Conservation (phyloP, 2,888 invertebrate genomes). For the Dorcus parallelipipedus region DNA sequence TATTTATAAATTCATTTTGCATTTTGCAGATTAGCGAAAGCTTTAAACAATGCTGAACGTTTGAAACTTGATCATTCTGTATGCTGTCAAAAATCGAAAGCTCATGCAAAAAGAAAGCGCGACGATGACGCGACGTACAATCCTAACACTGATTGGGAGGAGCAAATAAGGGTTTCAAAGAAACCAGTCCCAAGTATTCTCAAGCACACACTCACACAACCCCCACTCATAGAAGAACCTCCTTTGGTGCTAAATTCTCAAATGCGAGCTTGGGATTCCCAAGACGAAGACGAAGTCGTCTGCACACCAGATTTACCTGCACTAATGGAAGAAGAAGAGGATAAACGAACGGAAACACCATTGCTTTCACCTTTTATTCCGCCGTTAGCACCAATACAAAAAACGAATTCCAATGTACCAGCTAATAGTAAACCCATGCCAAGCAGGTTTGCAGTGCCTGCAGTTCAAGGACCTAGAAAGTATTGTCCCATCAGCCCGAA, state of each 20-base stretch:
- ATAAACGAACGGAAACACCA: too few species aligned
- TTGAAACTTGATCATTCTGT: conserved; percentile 35
- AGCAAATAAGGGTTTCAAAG: conserved; percentile 27
- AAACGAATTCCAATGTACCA: neutral
- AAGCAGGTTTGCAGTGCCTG: neutral
- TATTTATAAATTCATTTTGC: neutral
- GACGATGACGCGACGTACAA: conserved; percentile 19
- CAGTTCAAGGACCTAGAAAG: conserved; percentile 2
- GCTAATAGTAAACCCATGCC: neutral
- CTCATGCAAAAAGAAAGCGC: conserved; percentile 24
- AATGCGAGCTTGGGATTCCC: conserved; percentile 8
- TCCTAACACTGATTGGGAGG: conserved; percentile 19
- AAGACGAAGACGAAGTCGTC: conserved; percentile 54
- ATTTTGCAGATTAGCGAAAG: conserved; percentile 49
- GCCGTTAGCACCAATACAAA: neutral
- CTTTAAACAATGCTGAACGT: conserved; percentile 46
- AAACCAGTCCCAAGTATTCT: conserved; percentile 27
- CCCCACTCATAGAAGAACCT: neutral
- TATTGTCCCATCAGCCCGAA: conserved; percentile 9
- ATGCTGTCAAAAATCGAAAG: conserved; percentile 41
- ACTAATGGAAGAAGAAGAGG: conserved; percentile 23
- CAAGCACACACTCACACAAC: conserved; percentile 20
- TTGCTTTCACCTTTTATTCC: neutral
- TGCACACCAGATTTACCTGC: conserved; percentile 58
- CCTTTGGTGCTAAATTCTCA: neutral